Evolutionary conservation across 2,113 vertebrate genomes (phyloP).

Genomic region (Oncorhynchus keta): DNA sequence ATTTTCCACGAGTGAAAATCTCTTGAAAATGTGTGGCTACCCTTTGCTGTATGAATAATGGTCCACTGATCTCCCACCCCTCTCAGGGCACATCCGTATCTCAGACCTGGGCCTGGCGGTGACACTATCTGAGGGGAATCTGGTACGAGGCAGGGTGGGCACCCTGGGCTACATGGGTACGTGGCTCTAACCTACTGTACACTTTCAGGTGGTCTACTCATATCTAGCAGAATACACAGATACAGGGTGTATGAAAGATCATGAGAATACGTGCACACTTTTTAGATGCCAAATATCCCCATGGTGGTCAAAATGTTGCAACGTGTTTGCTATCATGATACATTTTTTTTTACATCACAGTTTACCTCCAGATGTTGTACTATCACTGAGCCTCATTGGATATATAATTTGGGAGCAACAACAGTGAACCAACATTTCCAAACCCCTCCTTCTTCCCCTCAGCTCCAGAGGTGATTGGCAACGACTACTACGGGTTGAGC

Average conservation of each 20-base stretch:
- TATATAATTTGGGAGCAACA: not conserved
- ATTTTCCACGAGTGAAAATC: too few species aligned
- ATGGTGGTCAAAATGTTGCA: too few species aligned
- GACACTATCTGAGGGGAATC: constrained; percentile 78
- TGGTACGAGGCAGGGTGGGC: constrained; percentile 86
- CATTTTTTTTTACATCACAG: too few species aligned
- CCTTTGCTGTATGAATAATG: not conserved
- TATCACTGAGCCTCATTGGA: not conserved
- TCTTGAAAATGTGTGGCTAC: too few species aligned
- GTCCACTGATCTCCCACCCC: not conserved
- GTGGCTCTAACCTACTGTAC: constrained; percentile 33
- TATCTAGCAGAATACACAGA: too few species aligned
- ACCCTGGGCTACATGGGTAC: constrained; percentile 97
- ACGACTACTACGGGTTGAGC: constrained; percentile 71
- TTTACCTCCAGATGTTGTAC: not conserved
- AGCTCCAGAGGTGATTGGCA: constrained; percentile 83
- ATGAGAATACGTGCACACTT: too few species aligned
- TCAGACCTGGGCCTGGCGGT: constrained; percentile 95
- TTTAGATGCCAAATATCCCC: too few species aligned
- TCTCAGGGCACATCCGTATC: constrained; percentile 91
- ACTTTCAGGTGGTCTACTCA: not conserved
- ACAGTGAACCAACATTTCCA: not conserved
- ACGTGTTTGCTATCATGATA: too few species aligned
- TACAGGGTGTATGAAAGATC: too few species aligned
- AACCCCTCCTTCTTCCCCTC: not conserved